Percentiles rank a stretch among this genome's conserved stretches.
Conservation (phyloP, 2,797 vertebrate species). For the Falco concolor region DNA sequence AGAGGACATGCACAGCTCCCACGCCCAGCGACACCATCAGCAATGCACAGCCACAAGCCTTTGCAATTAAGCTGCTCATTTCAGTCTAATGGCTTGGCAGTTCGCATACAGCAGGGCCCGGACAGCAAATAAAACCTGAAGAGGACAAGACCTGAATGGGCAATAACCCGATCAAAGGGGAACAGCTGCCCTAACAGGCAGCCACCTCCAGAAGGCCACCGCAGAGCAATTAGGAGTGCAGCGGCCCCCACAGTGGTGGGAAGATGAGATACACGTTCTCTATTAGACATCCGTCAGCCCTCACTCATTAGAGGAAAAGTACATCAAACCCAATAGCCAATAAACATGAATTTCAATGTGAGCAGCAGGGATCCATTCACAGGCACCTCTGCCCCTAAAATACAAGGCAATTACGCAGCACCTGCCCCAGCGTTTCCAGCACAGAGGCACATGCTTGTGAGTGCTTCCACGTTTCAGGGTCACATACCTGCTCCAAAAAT, state of each 20-base stretch:
- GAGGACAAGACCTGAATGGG: background rate
- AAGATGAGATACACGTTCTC: background rate
- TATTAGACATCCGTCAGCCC: background rate
- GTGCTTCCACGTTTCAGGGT: accelerated
- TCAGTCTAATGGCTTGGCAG: background rate
- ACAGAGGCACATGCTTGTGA: accelerated
- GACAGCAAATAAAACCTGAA: background rate
- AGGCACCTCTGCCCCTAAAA: background rate
- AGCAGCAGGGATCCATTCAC: background rate
- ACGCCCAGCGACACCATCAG: accelerated
- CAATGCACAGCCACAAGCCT: background rate
- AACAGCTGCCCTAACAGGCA: background rate
- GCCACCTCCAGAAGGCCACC: background rate
- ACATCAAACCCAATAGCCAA: background rate
- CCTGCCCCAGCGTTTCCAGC: background rate
- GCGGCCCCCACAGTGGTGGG: accelerated
- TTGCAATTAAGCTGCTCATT: background rate
- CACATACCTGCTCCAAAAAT: background rate
- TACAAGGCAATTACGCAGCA: accelerated
- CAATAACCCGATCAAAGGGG: background rate
- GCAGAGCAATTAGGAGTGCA: background rate
- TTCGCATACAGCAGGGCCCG: background rate
- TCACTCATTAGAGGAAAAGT: background rate
- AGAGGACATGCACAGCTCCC: background rate
- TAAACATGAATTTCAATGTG: background rate